These are phyloP conservation scores for Ormyrus thymus DNA, from an alignment of 2,888 invertebrate genomes.

Conservation along the genomic window DNA sequence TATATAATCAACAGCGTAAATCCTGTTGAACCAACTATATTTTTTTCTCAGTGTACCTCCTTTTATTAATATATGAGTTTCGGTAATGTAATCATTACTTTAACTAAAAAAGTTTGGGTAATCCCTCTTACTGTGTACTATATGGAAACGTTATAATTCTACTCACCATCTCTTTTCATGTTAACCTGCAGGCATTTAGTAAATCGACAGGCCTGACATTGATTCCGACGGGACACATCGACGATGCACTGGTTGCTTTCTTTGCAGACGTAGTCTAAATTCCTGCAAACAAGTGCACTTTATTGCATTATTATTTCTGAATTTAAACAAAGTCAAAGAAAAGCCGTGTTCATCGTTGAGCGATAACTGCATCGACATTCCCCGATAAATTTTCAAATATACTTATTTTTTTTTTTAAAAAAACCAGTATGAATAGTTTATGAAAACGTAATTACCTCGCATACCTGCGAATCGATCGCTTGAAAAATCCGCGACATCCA, in stretches of 20 bases:
- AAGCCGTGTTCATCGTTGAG: not conserved
- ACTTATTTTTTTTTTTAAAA: too few relatives aligned
- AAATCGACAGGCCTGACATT: constrained; percentile 96
- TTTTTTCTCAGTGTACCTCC: too few relatives aligned
- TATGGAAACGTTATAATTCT: too few relatives aligned
- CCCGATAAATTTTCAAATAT: too few relatives aligned
- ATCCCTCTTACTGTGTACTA: too few relatives aligned
- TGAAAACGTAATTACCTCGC: constrained; percentile 76
- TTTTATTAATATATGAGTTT: too few relatives aligned
- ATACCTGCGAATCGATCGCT: constrained; percentile 87
- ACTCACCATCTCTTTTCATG: constrained; percentile 94
- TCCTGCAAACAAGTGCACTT: constrained; percentile 76
- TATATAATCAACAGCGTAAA: too few relatives aligned
- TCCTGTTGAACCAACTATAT: too few relatives aligned
- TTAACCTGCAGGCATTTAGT: constrained; percentile 92
- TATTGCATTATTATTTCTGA: not conserved
- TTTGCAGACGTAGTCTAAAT: constrained; percentile 93
- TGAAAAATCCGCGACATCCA: constrained; percentile 95
- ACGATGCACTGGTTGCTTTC: constrained; percentile 91
- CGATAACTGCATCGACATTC: too few relatives aligned
- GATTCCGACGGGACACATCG: constrained; percentile 93
- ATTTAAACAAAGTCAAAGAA: not conserved
- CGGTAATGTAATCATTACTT: too few relatives aligned
- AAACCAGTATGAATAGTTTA: not conserved
- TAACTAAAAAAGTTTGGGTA: too few relatives aligned